Evolutionary conservation across 2,888 invertebrate genomes (phyloP).

Genomic region (Leucophenga montana): DNA sequence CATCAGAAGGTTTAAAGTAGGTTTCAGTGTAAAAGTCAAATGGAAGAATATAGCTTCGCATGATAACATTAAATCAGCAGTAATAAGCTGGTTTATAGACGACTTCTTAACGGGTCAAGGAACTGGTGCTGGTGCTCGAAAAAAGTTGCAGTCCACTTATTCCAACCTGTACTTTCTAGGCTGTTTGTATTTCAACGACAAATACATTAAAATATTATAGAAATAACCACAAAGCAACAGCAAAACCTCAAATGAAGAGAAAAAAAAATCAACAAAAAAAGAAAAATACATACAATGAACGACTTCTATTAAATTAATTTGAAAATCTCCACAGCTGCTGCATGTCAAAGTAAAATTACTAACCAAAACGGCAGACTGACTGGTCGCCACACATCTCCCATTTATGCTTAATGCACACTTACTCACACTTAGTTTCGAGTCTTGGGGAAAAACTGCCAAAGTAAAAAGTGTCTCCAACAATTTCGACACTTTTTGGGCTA

Average conservation of each 20-base stretch:
- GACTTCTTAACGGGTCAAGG: no score
- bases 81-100: no score
- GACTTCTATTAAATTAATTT: conserved; percentile 61
- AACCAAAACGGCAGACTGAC: background rate
- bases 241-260: conserved; percentile 1
- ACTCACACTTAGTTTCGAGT: background rate
- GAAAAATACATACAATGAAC: background rate
- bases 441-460: no score
- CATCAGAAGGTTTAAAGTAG: no score
- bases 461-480: conserved; percentile 9
- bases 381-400: conserved; percentile 43
- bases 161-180: no score
- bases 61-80: no score
- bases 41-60: no score
- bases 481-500: conserved; percentile 11
- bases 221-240: background rate
- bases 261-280: background rate
- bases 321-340: conserved; percentile 56
- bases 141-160: no score
- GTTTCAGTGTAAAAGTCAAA: no score
- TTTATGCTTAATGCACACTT: background rate
- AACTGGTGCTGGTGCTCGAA: no score
- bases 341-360: conserved; percentile 27
- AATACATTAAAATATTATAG: background rate
- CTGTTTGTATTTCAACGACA: no score